A percentile compares a stretch with the other conserved stretches of the same genome.
phyloP scores from a whole-genome alignment of 2,888 invertebrate species.

The Stenichneumon culpator region DNA sequence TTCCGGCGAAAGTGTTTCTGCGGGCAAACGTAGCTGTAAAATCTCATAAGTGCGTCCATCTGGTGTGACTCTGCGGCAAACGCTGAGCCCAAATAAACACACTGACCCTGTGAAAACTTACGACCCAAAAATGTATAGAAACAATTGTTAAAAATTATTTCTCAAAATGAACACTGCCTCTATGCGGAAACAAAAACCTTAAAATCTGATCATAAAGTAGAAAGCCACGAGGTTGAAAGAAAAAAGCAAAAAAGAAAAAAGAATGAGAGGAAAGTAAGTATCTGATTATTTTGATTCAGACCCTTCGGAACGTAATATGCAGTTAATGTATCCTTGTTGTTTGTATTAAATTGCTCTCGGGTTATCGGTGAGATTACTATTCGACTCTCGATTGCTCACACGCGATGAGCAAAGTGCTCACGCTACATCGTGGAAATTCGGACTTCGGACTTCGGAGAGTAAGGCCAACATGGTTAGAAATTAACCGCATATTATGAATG shows the following conservation, averaged over 20 bases:
- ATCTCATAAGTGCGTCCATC: background rate
- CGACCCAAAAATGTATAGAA: background rate
- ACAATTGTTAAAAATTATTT: background rate
- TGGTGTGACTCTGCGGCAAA: background rate
- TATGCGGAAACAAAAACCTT: background rate
- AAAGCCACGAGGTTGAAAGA: background rate
- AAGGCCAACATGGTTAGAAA: background rate
- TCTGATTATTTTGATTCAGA: background rate
- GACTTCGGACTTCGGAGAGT: background rate
- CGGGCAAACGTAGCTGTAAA: background rate
- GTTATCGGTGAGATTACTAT: background rate
- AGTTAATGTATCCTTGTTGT: background rate
- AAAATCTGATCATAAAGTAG: background rate
- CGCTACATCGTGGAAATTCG: background rate
- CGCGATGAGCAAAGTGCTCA: conserved; percentile 11
- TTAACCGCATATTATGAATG: background rate
- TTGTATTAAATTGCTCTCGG: background rate
- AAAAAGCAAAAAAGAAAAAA: background rate
- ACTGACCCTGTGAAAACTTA: background rate
- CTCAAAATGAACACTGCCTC: background rate
- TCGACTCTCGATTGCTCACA: background rate
- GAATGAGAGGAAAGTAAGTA: background rate
- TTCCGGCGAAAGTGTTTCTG: background rate
- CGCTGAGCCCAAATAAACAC: background rate
- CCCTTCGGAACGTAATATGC: background rate